phyloP scores from a whole-genome alignment of 2,888 invertebrate genomes.

The Euplagia quadripunctaria region DNA sequence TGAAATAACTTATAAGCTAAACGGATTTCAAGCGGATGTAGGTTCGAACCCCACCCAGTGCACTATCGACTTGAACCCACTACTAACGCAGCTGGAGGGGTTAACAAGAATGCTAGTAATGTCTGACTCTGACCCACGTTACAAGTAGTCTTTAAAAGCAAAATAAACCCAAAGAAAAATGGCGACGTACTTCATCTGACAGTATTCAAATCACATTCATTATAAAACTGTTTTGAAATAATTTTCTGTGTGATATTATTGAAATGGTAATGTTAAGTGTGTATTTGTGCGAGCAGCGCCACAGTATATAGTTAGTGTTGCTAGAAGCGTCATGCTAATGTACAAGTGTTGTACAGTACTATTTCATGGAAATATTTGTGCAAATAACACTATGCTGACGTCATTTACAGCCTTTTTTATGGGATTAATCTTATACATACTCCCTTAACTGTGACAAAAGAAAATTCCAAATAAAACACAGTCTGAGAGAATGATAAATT shows the following conservation, averaged over 20 bases:
- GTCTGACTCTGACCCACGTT: background rate
- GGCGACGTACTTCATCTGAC: background rate
- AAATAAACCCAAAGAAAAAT: too few relatives aligned
- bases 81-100: background rate
- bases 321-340: constrained; percentile 27
- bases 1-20: background rate
- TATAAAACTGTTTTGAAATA: constrained; percentile 1
- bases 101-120: background rate
- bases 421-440: too few relatives aligned
- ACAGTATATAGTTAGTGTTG: constrained; percentile 36
- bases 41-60: background rate
- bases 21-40: background rate
- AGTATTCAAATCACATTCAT: background rate
- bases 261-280: constrained; percentile 7
- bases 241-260: constrained; percentile 4
- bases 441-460: too few relatives aligned
- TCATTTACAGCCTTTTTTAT: background rate
- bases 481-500: too few relatives aligned
- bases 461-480: too few relatives aligned
- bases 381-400: background rate
- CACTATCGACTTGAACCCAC: background rate
- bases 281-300: constrained; percentile 26
- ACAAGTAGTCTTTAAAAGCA: background rate
- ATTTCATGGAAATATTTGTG: constrained; percentile 10
- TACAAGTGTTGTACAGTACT: constrained; percentile 1